Percentiles rank a stretch among this genome's conserved stretches.
Evolutionary conservation across 2,888 invertebrate genomes (phyloP).

Genomic region (Harpalus rufipes): DNA sequence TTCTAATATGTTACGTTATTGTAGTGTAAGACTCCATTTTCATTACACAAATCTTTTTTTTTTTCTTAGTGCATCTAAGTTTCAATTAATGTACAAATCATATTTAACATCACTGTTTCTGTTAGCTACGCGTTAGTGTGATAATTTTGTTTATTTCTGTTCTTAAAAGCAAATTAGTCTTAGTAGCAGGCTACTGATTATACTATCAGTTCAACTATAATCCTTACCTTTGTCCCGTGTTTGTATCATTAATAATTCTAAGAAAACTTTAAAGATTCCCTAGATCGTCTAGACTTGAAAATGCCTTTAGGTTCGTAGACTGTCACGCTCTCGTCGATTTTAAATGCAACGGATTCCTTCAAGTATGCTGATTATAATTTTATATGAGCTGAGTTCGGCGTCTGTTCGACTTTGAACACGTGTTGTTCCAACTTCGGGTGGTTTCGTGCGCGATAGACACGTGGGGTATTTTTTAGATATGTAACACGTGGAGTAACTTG

Average conservation of each 20-base stretch:
- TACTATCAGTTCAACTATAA: neutral
- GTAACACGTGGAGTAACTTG: conserved; percentile 7
- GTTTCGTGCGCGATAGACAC: conserved; percentile 8
- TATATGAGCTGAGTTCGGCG: conserved; percentile 8
- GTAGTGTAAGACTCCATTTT: no score
- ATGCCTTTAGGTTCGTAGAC: neutral
- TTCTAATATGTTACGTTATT: no score
- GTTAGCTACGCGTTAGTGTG: neutral
- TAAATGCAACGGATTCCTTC: neutral
- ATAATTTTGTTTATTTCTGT: conserved; percentile 49
- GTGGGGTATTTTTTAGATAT: conserved; percentile 48
- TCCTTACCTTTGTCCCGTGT: neutral
- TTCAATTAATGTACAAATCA: no score
- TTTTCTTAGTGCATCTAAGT: no score
- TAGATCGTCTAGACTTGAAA: conserved; percentile 25
- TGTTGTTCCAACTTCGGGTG: conserved; percentile 12
- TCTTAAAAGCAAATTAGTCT: conserved; percentile 45
- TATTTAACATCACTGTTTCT: no score
- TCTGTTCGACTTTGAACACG: conserved; percentile 13
- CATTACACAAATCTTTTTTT: no score
- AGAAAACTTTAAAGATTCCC: conserved; percentile 1
- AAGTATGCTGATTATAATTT: conserved; percentile 18
- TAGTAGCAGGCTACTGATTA: conserved; percentile 8
- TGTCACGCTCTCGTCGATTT: conserved; percentile 12
- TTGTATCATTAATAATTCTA: neutral